phyloP scores from a whole-genome alignment of 1,140 invertebrate genomes.

The Temnothorax longispinosus region DNA sequence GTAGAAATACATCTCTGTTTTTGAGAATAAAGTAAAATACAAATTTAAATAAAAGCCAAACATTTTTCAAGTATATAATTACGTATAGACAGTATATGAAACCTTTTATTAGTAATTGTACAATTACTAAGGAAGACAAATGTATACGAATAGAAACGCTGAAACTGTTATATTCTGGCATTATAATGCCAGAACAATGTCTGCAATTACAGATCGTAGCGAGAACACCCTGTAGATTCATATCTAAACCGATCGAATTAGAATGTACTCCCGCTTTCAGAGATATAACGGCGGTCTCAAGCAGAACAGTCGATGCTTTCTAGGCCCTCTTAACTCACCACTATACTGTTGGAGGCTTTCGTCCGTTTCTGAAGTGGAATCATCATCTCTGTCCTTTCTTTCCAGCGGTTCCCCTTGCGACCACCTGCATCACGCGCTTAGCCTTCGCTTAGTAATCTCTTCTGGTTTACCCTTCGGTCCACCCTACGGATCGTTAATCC shows the following conservation, averaged over 20 bases:
- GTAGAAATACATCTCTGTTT: not conserved
- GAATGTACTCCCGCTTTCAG: constrained; percentile 54
- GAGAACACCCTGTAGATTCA: constrained; percentile 64
- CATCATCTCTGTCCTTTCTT: constrained; percentile 63
- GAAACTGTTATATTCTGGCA: not conserved
- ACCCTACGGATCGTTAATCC: constrained; percentile 68
- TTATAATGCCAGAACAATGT: not conserved
- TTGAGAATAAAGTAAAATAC: not conserved
- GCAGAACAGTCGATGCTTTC: constrained; percentile 63
- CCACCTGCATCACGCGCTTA: constrained; percentile 53
- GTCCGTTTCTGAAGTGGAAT: constrained; percentile 58
- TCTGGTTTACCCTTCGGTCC: constrained; percentile 37
- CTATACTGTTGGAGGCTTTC: constrained; percentile 58
- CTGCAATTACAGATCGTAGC: not conserved
- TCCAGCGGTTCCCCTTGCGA: constrained; percentile 39
- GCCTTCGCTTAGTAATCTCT: constrained; percentile 25
- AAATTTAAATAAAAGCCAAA: not conserved
- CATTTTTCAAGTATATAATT: not conserved
- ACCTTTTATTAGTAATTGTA: not conserved
- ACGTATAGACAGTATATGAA: not conserved
- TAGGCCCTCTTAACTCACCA: constrained; percentile 65
- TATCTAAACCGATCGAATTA: constrained; percentile 45
- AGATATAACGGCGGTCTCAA: constrained; percentile 62
- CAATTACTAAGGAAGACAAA: not conserved
- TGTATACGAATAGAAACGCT: not conserved